phyloP scores from a whole-genome alignment of 2,888 invertebrate species.

The Alentia gelatinosa region DNA sequence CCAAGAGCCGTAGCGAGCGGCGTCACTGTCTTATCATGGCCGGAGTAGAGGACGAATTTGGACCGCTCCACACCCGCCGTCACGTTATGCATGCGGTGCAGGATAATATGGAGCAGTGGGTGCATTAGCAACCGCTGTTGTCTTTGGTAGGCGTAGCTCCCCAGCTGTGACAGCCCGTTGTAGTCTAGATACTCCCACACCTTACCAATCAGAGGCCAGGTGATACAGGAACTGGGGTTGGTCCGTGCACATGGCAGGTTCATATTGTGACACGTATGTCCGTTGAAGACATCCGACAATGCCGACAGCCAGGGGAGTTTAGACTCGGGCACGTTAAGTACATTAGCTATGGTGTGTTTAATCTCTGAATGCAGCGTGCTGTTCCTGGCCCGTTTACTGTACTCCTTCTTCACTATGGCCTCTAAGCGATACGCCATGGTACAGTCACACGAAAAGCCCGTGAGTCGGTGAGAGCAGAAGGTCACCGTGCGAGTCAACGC shows the following conservation, averaged over 20 bases:
- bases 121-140: constrained; percentile 83
- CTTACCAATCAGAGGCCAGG: neutral
- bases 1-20: constrained; percentile 91
- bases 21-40: constrained; percentile 94
- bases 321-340: neutral
- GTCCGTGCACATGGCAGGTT: constrained; percentile 30
- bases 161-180: neutral
- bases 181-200: constrained; percentile 55
- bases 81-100: constrained; percentile 74
- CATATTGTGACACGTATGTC: constrained; percentile 37
- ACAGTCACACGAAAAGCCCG: constrained; percentile 39
- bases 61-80: constrained; percentile 80
- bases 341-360: constrained; percentile 16
- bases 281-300: constrained; percentile 32
- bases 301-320: constrained; percentile 50
- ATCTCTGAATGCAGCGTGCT: neutral
- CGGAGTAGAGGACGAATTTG: constrained; percentile 90
- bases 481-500: constrained; percentile 4
- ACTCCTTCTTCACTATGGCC: constrained; percentile 20
- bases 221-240: constrained; percentile 23
- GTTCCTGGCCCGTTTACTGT: constrained; percentile 38
- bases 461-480: constrained; percentile 44
- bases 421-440: constrained; percentile 12
- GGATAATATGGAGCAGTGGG: constrained; percentile 90
- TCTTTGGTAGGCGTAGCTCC: constrained; percentile 43